Evolutionary conservation across 1,140 invertebrate species (phyloP), one percentile per base, ranked within the genome.

Genomic region (Lordiphosa mommai): DNA sequence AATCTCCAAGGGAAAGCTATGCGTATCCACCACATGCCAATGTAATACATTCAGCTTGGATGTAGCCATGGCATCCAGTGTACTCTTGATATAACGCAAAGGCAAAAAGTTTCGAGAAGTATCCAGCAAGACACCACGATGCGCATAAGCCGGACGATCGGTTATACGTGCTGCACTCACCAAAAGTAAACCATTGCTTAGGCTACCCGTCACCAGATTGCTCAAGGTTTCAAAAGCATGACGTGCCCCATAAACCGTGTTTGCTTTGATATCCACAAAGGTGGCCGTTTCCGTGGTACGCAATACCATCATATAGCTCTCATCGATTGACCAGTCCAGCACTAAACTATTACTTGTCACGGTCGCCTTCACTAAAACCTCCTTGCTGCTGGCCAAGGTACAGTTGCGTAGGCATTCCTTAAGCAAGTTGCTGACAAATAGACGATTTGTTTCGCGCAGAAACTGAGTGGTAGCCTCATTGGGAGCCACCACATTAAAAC

Each of bases 41-140:
- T 97, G 96, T 27, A 96, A 92, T 0, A 95, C 93, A 72, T 97
- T 97, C 59, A 97, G 87, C 88, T 97, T 97, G 13, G 92, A 93
- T 0, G 93, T 91, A 0, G 94, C 93, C 95, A 97, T 96, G 2
- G 92, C 95, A 68, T 96, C 93, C 1, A 96, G 89, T 2, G 94
- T 93, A 37, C 91, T 92, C 61, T 93, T 93, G 4, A 96, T 91
- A 47, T 91, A 60, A 2, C 64, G 43, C 90, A 96, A 72, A 0
- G 92, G 91, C 40, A 96, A 91, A 77, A 93, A 97, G 82, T 96
- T 95, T 37, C 95, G 90, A 0, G 94, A 92, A 1, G 94, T 94
- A 72, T 96, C 95, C 20, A 96, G 67, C 0, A 95, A 84, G 1
- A 96, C 79, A 0, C 95, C 95, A 27, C 95, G 90, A 79, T 96